These are phyloP conservation scores for Diplazon laetatorius DNA, from an alignment of 2,888 invertebrate genomes.

Conservation along the genomic window DNA sequence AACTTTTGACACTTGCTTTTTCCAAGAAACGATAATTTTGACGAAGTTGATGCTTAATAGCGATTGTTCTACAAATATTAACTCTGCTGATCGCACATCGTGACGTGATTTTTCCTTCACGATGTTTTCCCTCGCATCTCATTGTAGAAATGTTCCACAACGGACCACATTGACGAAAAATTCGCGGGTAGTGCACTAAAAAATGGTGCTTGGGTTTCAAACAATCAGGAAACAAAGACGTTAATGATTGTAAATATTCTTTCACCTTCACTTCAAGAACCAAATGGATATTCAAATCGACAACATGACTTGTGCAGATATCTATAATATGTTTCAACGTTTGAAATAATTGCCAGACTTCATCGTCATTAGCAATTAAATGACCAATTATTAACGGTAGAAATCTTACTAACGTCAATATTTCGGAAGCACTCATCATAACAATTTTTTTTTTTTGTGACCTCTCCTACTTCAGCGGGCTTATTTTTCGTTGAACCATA, in stretches of 20 bases:
- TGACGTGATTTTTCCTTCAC: slow-evolving; percentile 46
- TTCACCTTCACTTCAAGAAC: background rate
- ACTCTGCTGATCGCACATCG: slow-evolving; percentile 47
- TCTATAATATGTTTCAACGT: slow-evolving; percentile 47
- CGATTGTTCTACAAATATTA: slow-evolving; percentile 57
- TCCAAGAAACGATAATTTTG: background rate
- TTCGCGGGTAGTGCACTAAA: slow-evolving; percentile 62
- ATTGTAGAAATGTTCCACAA: slow-evolving; percentile 55
- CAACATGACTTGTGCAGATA: slow-evolving; percentile 18
- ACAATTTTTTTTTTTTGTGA: slow-evolving; percentile 19
- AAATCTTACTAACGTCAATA: slow-evolving; percentile 40
- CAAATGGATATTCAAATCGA: slow-evolving; percentile 4
- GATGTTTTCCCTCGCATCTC: slow-evolving; percentile 62
- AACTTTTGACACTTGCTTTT: too few species aligned
- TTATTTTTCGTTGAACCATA: slow-evolving; percentile 56
- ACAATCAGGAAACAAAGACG: slow-evolving; percentile 15
- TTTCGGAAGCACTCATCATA: slow-evolving; percentile 56
- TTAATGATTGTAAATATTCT: background rate
- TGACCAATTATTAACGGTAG: slow-evolving; percentile 50
- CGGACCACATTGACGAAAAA: slow-evolving; percentile 55
- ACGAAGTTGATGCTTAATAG: slow-evolving; percentile 57
- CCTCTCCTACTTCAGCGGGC: slow-evolving; percentile 23
- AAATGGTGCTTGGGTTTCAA: slow-evolving; percentile 66
- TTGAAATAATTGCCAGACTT: slow-evolving; percentile 49
- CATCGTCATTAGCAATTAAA: slow-evolving; percentile 30